These are phyloP conservation scores for Acrocephalus arundinaceus DNA, from an alignment of 2,113 vertebrate genomes.

Conservation along the genomic window DNA sequence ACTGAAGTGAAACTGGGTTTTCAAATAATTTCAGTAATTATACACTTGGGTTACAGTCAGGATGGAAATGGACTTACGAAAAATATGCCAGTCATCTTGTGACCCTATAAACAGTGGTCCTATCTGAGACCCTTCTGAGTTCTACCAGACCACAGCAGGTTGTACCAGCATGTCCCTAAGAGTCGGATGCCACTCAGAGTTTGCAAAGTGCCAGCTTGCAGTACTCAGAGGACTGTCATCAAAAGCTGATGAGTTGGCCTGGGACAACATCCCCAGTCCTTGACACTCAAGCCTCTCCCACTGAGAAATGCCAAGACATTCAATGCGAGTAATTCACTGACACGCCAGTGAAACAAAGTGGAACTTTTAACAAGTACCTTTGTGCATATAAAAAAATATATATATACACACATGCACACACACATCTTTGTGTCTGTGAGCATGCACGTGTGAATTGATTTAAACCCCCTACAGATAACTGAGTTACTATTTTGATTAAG, in stretches of 20 bases:
- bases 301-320: not conserved
- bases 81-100: not conserved
- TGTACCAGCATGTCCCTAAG: not conserved
- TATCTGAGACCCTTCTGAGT: not conserved
- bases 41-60: not conserved
- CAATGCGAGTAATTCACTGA: not conserved
- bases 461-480: not conserved
- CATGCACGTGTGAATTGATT: fast-evolving
- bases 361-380: not conserved
- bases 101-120: not conserved
- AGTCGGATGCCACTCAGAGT: not conserved
- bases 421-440: not conserved
- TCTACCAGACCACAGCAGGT: not conserved
- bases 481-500: not conserved
- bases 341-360: not conserved
- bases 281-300: not conserved
- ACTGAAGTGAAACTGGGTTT: not conserved
- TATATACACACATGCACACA: not conserved
- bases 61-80: not conserved
- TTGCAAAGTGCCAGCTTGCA: not conserved
- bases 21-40: not conserved
- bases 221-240: not conserved
- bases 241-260: not conserved
- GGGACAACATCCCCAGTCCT: not conserved
- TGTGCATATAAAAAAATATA: not conserved